phyloP scores from a whole-genome alignment of 1,140 invertebrate genomes.

The Ectropis grisescens region DNA sequence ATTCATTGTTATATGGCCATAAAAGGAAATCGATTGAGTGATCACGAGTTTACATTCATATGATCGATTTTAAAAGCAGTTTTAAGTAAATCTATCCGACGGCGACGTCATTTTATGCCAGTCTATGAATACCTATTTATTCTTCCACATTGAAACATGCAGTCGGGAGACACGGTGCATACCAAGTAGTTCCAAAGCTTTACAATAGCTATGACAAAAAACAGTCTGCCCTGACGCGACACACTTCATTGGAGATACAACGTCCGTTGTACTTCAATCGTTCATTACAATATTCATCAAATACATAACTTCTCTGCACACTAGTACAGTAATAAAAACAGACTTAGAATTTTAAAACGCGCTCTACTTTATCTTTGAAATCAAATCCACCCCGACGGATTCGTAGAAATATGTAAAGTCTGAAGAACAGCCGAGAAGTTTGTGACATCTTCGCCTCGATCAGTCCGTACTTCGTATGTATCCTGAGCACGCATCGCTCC shows the following conservation, averaged over 20 bases:
- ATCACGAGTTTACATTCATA: constrained; percentile 9
- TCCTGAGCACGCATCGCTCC: constrained; percentile 19
- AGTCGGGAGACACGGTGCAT: constrained; percentile 19
- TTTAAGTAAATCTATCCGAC: constrained; percentile 10
- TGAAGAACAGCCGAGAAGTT: too few species aligned
- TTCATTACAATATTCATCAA: too few species aligned
- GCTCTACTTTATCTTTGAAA: too few species aligned
- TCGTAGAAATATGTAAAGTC: too few species aligned
- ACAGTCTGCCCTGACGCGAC: constrained; percentile 19
- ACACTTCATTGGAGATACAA: constrained; percentile 13
- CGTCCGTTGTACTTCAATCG: too few species aligned
- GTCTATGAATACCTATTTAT: constrained; percentile 19
- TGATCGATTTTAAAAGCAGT: constrained; percentile 13
- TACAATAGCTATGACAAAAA: constrained; percentile 41
- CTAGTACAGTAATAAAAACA: too few species aligned
- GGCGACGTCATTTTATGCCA: constrained; percentile 26
- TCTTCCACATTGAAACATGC: constrained; percentile 26
- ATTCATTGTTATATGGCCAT: constrained; percentile 12
- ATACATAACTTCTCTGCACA: too few species aligned
- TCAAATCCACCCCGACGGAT: too few species aligned
- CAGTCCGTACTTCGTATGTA: too few species aligned
- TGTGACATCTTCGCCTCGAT: too few species aligned
- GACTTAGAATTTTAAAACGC: too few species aligned
- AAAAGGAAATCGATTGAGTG: constrained; percentile 9
- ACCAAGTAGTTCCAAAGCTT: constrained; percentile 31